Conservation (phyloP, 1,140 invertebrate species). For the Andricus grossulariae region DNA sequence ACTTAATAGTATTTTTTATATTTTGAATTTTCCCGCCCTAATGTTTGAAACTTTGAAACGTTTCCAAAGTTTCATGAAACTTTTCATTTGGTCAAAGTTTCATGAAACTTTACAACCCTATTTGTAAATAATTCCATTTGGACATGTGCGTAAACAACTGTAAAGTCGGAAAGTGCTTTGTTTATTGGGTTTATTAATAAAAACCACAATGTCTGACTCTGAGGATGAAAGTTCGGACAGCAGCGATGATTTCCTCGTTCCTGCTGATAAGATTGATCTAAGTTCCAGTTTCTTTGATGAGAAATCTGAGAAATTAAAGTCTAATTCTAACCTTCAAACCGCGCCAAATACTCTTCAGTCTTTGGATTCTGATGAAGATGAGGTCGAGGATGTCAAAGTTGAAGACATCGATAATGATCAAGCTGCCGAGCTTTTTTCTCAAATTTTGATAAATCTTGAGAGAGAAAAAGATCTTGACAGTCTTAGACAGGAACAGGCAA, state of each 20-base stretch:
- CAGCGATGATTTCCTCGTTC: conserved; percentile 72
- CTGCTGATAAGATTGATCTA: conserved; percentile 70
- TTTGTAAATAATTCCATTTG: no score
- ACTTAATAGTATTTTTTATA: no score
- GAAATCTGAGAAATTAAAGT: conserved; percentile 39
- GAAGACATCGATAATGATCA: conserved; percentile 68
- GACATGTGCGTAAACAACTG: no score
- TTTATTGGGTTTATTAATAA: not conserved
- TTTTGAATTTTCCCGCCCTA: no score
- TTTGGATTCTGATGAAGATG: conserved; percentile 37
- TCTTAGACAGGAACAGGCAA: conserved; percentile 37
- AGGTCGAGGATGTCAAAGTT: conserved; percentile 70
- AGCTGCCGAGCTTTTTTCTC: conserved; percentile 56
- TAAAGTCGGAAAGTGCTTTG: no score
- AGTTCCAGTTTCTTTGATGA: conserved; percentile 69
- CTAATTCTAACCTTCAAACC: conserved; percentile 30
- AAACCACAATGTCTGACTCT: conserved; percentile 59
- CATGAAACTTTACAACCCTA: no score
- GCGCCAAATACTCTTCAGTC: not conserved
- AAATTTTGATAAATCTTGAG: conserved; percentile 68
- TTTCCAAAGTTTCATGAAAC: no score
- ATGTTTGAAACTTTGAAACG: no score
- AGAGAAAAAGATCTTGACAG: conserved; percentile 55
- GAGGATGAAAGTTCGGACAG: conserved; percentile 73
- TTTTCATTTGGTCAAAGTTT: no score